Evolutionary conservation across 2,113 vertebrate species (phyloP).

Genomic region (Nanorana parkeri): DNA sequence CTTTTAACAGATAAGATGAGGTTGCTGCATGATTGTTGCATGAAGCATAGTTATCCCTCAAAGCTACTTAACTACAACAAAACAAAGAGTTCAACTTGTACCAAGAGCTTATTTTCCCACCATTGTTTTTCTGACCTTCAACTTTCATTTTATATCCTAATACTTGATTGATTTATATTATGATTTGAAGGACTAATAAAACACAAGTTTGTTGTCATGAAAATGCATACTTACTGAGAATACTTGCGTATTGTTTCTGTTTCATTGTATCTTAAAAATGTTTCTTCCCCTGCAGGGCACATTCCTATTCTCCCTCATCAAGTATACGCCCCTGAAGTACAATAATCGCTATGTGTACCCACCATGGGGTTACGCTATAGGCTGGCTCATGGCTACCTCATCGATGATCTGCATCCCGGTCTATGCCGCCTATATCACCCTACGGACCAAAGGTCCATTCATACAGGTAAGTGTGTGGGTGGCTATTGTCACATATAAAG

Average conservation of each 20-base stretch:
- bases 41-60: no score
- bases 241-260: no score
- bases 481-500: not conserved
- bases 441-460: slow-evolving; percentile 81
- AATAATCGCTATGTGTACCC: slow-evolving; percentile 90
- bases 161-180: no score
- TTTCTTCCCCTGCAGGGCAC: slow-evolving; percentile 73
- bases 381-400: slow-evolving; percentile 87
- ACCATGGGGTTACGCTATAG: slow-evolving; percentile 82
- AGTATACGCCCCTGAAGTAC: slow-evolving; percentile 87
- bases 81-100: no score
- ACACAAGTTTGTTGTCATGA: no score
- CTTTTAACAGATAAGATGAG: not conserved
- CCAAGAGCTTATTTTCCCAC: no score
- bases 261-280: not conserved
- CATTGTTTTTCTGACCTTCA: no score
- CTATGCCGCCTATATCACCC: slow-evolving; percentile 76
- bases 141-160: no score
- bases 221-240: no score
- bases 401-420: slow-evolving; percentile 89
- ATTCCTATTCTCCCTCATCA: slow-evolving; percentile 90
- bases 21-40: no score
- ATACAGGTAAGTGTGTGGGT: slow-evolving; percentile 75
- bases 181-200: no score
- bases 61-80: no score